Conservation (phyloP, 2,113 vertebrate species). For the Pteropus alecto region DNA sequence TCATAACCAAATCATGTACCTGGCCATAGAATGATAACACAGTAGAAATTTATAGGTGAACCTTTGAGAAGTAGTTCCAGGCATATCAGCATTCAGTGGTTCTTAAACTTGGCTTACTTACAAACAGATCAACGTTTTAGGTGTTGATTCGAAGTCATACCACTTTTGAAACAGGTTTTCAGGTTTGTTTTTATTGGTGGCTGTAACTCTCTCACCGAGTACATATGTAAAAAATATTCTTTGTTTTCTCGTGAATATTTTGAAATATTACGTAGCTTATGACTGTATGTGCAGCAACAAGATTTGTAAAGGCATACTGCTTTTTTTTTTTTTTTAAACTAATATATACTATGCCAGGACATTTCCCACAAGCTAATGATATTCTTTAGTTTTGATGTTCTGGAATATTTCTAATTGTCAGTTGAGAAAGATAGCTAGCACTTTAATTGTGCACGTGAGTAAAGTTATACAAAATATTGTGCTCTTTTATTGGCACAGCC, state of each 20-base stretch:
- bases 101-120: slow-evolving; percentile 76
- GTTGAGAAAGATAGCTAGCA: slow-evolving; percentile 1
- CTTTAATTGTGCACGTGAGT: slow-evolving; percentile 42
- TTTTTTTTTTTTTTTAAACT: neutral
- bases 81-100: slow-evolving; percentile 76
- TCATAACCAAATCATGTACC: slow-evolving; percentile 65
- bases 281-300: neutral
- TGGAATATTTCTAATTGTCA: slow-evolving; percentile 45
- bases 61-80: slow-evolving; percentile 72
- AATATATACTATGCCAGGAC: neutral
- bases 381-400: slow-evolving; percentile 25
- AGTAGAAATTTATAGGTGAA: slow-evolving; percentile 59
- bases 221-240: slow-evolving; percentile 36
- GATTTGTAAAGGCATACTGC: neutral
- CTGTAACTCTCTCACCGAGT: slow-evolving; percentile 24
- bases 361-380: slow-evolving; percentile 38
- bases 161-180: slow-evolving; percentile 53
- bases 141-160: slow-evolving; percentile 53
- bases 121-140: slow-evolving; percentile 70
- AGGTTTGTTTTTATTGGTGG: slow-evolving; percentile 63
- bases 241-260: slow-evolving; percentile 52
- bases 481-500: slow-evolving; percentile 22
- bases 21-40: slow-evolving; percentile 47
- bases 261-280: slow-evolving; percentile 30
- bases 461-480: slow-evolving; percentile 53